Evolutionary conservation across 2,888 invertebrate genomes (phyloP).

Genomic region (Ischnus inquisitorius): DNA sequence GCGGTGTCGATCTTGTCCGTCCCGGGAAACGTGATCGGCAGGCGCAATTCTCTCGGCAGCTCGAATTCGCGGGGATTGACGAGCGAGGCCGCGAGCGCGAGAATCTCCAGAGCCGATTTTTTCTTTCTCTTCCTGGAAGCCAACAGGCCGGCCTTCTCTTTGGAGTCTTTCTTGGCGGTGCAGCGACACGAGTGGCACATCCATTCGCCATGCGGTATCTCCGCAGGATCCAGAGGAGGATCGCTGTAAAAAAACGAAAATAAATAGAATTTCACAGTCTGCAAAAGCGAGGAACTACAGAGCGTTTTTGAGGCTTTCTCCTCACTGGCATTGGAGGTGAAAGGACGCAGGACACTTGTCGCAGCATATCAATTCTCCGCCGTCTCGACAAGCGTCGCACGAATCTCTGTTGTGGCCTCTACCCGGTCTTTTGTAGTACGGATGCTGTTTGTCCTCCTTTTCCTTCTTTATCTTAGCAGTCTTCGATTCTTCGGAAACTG

Average conservation of each 20-base stretch:
- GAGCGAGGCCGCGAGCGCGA: slow-evolving; percentile 93
- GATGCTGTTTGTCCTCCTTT: slow-evolving; percentile 89
- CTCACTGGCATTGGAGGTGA: slow-evolving; percentile 98
- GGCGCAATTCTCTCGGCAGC: slow-evolving; percentile 92
- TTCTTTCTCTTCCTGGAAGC: slow-evolving; percentile 78
- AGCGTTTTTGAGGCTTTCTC: neutral
- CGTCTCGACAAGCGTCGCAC: slow-evolving; percentile 97
- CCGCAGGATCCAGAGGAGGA: slow-evolving; percentile 95
- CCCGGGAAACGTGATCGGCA: slow-evolving; percentile 93
- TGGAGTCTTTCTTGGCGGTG: slow-evolving; percentile 82
- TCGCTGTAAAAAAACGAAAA: slow-evolving; percentile 88
- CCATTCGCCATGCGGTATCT: slow-evolving; percentile 97
- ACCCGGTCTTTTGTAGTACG: slow-evolving; percentile 94
- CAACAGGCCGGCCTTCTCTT: slow-evolving; percentile 67
- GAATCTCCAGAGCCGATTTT: slow-evolving; percentile 89
- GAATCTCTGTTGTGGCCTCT: slow-evolving; percentile 96
- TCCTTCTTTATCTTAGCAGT: slow-evolving; percentile 87
- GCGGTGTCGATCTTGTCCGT: slow-evolving; percentile 90
- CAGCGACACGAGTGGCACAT: slow-evolving; percentile 93
- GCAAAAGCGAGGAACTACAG: neutral
- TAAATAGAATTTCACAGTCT: neutral
- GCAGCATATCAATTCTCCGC: slow-evolving; percentile 97
- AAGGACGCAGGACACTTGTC: slow-evolving; percentile 98
- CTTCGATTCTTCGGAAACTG: slow-evolving; percentile 91
- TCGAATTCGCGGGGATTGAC: slow-evolving; percentile 97